These are phyloP conservation scores for Brachynemurus nebulosus DNA, from an alignment of 2,888 invertebrate species.

Conservation along the genomic window DNA sequence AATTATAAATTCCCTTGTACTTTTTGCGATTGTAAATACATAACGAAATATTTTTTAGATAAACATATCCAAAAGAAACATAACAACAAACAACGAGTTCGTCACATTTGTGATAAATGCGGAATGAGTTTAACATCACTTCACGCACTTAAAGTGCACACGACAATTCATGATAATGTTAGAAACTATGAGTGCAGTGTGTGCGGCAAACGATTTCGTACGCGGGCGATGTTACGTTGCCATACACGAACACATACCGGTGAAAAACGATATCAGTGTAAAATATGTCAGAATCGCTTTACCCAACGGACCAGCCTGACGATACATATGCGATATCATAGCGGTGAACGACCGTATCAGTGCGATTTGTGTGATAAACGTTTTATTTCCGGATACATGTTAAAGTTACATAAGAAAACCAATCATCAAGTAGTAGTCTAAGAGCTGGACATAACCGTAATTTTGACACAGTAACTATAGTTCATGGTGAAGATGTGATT, in stretches of 20 bases:
- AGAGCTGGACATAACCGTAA: too few relatives aligned
- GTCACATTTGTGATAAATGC: slow-evolving; percentile 33
- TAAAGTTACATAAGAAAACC: slow-evolving; percentile 22
- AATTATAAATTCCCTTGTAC: slow-evolving; percentile 6
- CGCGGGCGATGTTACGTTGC: neutral
- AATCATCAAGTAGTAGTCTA: too few relatives aligned
- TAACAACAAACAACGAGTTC: too few relatives aligned
- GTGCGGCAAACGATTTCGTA: slow-evolving; percentile 2
- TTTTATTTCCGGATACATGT: slow-evolving; percentile 25
- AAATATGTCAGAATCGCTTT: slow-evolving; percentile 29
- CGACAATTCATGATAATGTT: neutral
- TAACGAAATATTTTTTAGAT: slow-evolving; percentile 11
- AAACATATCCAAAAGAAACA: too few relatives aligned
- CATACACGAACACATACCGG: slow-evolving; percentile 4
- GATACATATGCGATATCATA: slow-evolving; percentile 4
- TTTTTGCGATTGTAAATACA: slow-evolving; percentile 10
- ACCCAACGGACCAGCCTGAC: slow-evolving; percentile 26
- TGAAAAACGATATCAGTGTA: slow-evolving; percentile 20
- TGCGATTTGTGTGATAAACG: slow-evolving; percentile 27
- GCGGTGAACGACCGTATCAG: neutral
- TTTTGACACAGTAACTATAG: too few relatives aligned
- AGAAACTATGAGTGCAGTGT: neutral
- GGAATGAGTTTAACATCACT: slow-evolving; percentile 27
- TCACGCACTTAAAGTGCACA: neutral
- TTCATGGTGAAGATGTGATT: too few relatives aligned